A percentile compares a stretch with the other conserved stretches of the same genome.
Conservation (phyloP, 1,140 invertebrate genomes). For the Pseudachorutes palmiensis region DNA sequence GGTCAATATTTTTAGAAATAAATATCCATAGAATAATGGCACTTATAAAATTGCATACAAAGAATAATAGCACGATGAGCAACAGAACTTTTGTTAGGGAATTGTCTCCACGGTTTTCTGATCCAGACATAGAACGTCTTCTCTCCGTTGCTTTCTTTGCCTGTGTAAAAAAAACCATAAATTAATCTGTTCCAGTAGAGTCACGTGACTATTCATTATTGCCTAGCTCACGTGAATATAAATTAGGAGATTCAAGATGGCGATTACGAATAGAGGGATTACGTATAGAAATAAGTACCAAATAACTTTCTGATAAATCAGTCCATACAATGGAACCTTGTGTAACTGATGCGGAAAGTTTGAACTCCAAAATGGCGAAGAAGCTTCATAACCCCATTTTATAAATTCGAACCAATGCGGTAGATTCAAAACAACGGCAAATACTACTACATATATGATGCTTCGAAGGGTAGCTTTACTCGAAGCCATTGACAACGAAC, state of each 20-base stretch:
- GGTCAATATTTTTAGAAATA: background rate
- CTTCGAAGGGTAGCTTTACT: background rate
- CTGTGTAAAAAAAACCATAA: background rate
- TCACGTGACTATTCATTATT: background rate
- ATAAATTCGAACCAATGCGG: conserved; percentile 5
- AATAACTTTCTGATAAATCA: background rate
- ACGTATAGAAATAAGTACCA: background rate
- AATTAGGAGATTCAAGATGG: background rate
- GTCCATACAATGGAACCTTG: background rate
- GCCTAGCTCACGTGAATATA: background rate
- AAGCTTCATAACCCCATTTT: background rate
- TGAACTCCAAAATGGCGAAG: background rate
- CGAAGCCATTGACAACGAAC: background rate
- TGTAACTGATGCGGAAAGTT: background rate
- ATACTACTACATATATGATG: background rate
- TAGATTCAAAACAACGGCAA: background rate
- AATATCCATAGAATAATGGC: background rate
- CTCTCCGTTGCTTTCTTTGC: background rate
- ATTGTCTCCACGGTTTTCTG: background rate
- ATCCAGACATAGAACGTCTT: background rate
- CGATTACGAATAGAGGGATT: background rate
- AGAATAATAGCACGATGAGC: background rate
- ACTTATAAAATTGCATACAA: background rate
- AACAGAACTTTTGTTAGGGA: background rate
- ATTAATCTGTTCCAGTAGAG: background rate